Evolutionary conservation across 1,140 invertebrate species (phyloP).

Genomic region (Pogonomyrmex barbatus): DNA sequence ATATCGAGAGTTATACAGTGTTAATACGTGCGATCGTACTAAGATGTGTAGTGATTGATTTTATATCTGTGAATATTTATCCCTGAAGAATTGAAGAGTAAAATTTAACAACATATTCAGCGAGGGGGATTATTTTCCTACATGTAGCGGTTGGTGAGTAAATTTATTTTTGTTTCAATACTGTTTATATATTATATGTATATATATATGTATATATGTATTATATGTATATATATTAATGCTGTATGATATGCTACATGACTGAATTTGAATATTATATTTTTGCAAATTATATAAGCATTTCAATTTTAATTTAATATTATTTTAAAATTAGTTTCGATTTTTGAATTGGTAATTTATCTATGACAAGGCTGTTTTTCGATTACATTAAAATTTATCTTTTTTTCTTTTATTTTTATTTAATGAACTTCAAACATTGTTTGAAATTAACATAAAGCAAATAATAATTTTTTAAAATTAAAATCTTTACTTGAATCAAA

Average conservation of each 20-base stretch:
- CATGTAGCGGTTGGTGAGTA: not conserved
- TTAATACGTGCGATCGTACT: slow-evolving; percentile 4
- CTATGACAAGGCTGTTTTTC: not conserved
- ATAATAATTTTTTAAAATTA: not conserved
- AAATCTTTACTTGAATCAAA: not conserved
- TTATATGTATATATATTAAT: slow-evolving; percentile 17
- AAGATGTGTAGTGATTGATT: not conserved
- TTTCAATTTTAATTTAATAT: slow-evolving; percentile 6
- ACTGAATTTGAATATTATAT: not conserved
- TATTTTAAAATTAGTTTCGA: not conserved
- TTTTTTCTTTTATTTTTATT: not conserved
- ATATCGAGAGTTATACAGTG: not conserved
- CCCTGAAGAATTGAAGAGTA: not conserved
- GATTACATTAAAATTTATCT: not conserved
- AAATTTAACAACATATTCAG: not conserved
- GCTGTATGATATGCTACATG: not conserved
- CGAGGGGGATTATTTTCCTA: not conserved
- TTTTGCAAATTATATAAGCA: not conserved
- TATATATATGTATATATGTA: too few species aligned
- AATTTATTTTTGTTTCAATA: not conserved
- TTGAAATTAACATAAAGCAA: not conserved
- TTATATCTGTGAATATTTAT: not conserved
- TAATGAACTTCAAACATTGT: not conserved
- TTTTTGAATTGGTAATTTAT: not conserved
- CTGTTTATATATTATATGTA: not conserved